These are phyloP conservation scores for Callaeas wilsoni DNA, from an alignment of 2,113 vertebrate species.

Conservation along the genomic window DNA sequence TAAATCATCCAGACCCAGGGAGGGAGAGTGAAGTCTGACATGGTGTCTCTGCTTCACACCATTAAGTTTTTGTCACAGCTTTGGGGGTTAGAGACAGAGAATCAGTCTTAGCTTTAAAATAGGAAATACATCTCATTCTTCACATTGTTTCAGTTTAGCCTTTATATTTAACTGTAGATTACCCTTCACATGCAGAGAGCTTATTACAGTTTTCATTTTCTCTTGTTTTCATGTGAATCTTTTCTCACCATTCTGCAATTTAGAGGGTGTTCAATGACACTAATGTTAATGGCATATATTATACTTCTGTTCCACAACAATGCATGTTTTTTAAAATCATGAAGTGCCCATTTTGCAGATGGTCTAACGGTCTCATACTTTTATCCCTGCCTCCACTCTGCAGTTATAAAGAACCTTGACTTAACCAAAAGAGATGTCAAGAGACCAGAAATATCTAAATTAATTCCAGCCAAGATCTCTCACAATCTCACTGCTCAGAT, in stretches of 20 bases:
- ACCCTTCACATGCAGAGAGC: slow-evolving; percentile 36
- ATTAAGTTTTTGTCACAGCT: slow-evolving; percentile 35
- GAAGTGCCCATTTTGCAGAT: slow-evolving; percentile 71
- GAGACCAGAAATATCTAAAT: slow-evolving; percentile 40
- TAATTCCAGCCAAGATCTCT: slow-evolving; percentile 18
- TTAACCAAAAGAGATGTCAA: not conserved
- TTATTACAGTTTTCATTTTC: slow-evolving; percentile 60
- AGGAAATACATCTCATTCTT: slow-evolving; percentile 12
- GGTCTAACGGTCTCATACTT: slow-evolving; percentile 33
- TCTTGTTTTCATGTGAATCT: slow-evolving; percentile 67
- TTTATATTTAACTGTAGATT: slow-evolving; percentile 61
- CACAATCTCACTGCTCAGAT: not conserved
- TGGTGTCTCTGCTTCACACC: not conserved
- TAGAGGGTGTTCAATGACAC: slow-evolving; percentile 58
- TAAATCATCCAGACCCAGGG: slow-evolving; percentile 13
- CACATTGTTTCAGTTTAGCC: slow-evolving; percentile 32
- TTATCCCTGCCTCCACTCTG: slow-evolving; percentile 15
- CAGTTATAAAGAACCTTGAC: slow-evolving; percentile 3
- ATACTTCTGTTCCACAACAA: slow-evolving; percentile 66
- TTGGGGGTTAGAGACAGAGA: not conserved
- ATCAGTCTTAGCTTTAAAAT: slow-evolving; percentile 16
- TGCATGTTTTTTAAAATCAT: slow-evolving; percentile 64
- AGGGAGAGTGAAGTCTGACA: slow-evolving; percentile 6
- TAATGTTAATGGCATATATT: slow-evolving; percentile 67
- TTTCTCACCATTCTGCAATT: slow-evolving; percentile 65